A percentile compares a stretch with the other conserved stretches of the same genome.
phyloP scores from a whole-genome alignment of 2,888 invertebrate species.

The Mesoligia furuncula region DNA sequence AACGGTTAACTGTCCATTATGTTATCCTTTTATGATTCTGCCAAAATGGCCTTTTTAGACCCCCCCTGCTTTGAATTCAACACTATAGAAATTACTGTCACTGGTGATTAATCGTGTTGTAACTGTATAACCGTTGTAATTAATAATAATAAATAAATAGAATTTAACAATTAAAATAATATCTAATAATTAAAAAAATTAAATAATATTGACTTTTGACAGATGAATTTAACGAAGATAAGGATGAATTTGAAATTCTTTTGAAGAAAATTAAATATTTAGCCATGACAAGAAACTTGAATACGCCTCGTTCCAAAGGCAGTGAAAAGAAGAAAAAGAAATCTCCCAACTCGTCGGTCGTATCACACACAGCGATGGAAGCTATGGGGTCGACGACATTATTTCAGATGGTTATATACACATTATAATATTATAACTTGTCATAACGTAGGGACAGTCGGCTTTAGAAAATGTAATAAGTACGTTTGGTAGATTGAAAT shows the following conservation, averaged over 20 bases:
- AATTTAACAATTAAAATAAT: not conserved
- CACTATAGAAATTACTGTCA: too few species aligned
- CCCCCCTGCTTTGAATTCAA: not conserved
- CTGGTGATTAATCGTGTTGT: too few species aligned
- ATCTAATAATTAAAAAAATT: too few species aligned
- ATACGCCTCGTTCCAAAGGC: constrained; percentile 81
- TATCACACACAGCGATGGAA: constrained; percentile 74
- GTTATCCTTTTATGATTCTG: too few species aligned
- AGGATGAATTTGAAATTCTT: constrained; percentile 80
- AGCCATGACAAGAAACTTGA: constrained; percentile 74
- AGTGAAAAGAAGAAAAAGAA: constrained; percentile 84
- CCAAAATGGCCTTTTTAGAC: too few species aligned
- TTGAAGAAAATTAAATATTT: constrained; percentile 79
- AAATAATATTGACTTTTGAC: constrained; percentile 25
- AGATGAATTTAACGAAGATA: constrained; percentile 73
- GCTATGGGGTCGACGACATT: constrained; percentile 81
- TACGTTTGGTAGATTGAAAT: not conserved
- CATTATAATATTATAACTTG: not conserved
- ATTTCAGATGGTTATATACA: constrained; percentile 79
- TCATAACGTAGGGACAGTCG: not conserved
- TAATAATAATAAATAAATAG: too few species aligned
- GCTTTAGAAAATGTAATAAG: not conserved
- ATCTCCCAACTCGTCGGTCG: constrained; percentile 74
- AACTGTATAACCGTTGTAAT: too few species aligned
- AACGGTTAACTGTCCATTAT: too few species aligned